A percentile compares a stretch with the other conserved stretches of the same genome.
These are phyloP conservation scores for Ypsolopha sequella DNA, from an alignment of 2,888 invertebrate genomes.

Conservation along the genomic window DNA sequence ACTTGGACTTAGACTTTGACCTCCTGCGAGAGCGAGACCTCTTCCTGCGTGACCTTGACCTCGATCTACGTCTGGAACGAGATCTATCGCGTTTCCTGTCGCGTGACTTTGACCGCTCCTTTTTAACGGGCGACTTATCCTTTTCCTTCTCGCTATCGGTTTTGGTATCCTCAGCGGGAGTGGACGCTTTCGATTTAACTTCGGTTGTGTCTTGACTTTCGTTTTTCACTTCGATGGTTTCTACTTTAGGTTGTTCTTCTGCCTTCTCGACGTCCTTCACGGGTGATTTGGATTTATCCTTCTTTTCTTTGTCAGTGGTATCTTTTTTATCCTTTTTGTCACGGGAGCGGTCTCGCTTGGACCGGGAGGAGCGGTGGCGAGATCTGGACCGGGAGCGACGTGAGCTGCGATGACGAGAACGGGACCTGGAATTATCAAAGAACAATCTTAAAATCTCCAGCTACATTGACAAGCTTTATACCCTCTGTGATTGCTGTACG, in stretches of 20 bases:
- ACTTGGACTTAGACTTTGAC: conserved; percentile 6
- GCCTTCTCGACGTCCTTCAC: conserved; percentile 27
- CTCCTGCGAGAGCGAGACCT: conserved; percentile 54
- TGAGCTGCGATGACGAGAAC: conserved; percentile 71
- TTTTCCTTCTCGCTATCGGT: conserved; percentile 19
- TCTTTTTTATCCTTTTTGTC: conserved; percentile 36
- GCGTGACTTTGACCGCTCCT: conserved; percentile 44
- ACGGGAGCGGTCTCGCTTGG: conserved; percentile 57
- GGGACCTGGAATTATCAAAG: conserved; percentile 35
- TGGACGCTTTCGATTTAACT: conserved; percentile 38
- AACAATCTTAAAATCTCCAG: neutral
- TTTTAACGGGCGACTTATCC: conserved; percentile 18
- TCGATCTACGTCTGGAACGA: conserved; percentile 73
- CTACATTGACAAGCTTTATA: too few species aligned
- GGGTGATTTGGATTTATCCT: conserved; percentile 19
- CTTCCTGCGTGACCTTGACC: conserved; percentile 63
- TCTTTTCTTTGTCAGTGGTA: conserved; percentile 30
- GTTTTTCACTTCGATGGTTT: conserved; percentile 41
- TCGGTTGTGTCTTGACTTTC: conserved; percentile 21
- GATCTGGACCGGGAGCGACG: conserved; percentile 64
- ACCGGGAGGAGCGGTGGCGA: conserved; percentile 67
- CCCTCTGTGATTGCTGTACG: too few species aligned
- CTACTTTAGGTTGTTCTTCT: conserved; percentile 21
- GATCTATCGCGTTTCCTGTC: conserved; percentile 62
- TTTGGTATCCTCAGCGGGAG: conserved; percentile 36